phyloP scores from a whole-genome alignment of 2,113 vertebrate species.

The Dicrurus megarhynchus region DNA sequence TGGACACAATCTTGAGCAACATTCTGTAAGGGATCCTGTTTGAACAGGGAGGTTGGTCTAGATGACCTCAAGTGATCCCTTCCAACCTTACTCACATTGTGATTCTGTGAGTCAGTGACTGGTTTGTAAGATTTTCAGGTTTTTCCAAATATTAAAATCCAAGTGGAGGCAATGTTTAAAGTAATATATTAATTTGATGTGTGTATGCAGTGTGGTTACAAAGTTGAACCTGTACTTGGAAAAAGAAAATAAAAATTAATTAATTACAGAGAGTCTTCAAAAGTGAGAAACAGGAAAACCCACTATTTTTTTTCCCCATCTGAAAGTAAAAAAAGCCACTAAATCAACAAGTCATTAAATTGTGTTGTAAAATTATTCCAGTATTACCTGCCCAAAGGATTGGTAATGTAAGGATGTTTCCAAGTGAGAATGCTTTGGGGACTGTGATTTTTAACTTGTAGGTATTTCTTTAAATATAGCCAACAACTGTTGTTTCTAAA shows the following conservation, averaged over 20 bases:
- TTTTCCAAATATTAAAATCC: not conserved
- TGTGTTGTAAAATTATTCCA: not conserved
- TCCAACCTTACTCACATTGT: not conserved
- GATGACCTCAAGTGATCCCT: not conserved
- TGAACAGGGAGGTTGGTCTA: not conserved
- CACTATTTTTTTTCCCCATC: not conserved
- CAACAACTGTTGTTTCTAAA: not conserved
- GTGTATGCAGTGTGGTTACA: not conserved
- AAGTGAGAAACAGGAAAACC: not conserved
- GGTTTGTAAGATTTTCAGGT: not conserved
- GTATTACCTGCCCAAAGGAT: not conserved
- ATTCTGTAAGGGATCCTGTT: not conserved
- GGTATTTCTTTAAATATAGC: not conserved
- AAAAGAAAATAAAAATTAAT: not conserved
- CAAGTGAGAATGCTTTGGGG: not conserved
- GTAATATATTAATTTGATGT: not conserved
- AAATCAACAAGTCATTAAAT: not conserved
- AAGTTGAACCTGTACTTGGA: not conserved
- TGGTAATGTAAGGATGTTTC: not conserved
- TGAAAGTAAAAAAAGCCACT: not conserved
- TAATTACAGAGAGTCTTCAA: not conserved
- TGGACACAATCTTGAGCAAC: not conserved
- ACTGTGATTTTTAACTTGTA: not conserved
- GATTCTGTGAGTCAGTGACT: not conserved
- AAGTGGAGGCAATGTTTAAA: not conserved